Conservation (phyloP, 2,797 vertebrate genomes). For the Saxicola maurus region DNA sequence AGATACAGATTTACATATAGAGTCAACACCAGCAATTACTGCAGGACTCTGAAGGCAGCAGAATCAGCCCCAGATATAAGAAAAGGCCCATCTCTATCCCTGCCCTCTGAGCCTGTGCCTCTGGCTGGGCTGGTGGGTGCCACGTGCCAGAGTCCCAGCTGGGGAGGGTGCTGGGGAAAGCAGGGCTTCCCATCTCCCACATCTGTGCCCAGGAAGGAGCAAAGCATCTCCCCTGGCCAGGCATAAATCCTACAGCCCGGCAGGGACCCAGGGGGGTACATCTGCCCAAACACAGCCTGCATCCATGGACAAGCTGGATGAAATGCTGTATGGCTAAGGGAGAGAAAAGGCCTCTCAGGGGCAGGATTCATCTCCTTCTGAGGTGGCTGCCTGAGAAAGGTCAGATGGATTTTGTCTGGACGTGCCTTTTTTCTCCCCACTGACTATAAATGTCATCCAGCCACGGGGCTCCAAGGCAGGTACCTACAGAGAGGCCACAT, state of each 20-base stretch:
- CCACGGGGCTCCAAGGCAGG: not conserved
- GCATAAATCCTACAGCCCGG: not conserved
- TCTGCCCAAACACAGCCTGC: not conserved
- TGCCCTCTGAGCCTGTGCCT: not conserved
- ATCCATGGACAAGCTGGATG: not conserved
- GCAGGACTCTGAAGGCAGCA: not conserved
- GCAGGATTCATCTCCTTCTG: slow-evolving; percentile 2
- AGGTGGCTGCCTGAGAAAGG: slow-evolving; percentile 36
- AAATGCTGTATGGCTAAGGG: not conserved
- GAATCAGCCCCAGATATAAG: not conserved
- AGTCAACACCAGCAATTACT: slow-evolving; percentile 26
- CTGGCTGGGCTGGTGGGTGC: not conserved
- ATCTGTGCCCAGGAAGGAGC: not conserved
- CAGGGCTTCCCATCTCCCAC: not conserved
- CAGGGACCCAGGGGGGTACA: not conserved
- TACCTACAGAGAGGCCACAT: not conserved
- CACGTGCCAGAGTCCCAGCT: not conserved
- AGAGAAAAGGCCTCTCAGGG: slow-evolving; percentile 5
- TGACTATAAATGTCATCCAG: slow-evolving; percentile 31
- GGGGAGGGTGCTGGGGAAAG: not conserved
- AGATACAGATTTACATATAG: slow-evolving; percentile 33
- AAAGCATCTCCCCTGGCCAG: not conserved
- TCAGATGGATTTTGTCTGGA: slow-evolving; percentile 18
- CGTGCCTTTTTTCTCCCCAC: not conserved
- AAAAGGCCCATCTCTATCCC: not conserved